phyloP scores from a whole-genome alignment of 2,797 vertebrate species.

The Urocyon cinereoargenteus region DNA sequence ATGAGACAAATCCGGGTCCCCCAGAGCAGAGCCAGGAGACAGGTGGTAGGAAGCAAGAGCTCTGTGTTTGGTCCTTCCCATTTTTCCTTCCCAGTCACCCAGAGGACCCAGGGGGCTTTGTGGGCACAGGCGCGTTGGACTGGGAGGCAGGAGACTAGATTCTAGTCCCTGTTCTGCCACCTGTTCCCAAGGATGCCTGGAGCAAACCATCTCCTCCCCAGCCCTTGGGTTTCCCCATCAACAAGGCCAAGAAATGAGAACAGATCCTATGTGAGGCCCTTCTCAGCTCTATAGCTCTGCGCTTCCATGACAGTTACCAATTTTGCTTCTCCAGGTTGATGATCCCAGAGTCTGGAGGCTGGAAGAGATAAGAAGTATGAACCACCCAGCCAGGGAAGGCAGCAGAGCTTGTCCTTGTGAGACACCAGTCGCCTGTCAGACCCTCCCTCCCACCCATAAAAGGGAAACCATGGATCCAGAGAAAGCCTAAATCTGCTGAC shows the following conservation, averaged over 20 bases:
- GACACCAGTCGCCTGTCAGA: neutral
- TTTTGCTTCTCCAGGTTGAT: neutral
- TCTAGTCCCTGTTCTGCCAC: neutral
- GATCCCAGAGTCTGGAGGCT: neutral
- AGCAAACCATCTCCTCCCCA: neutral
- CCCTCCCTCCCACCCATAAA: too few species aligned
- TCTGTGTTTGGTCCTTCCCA: neutral
- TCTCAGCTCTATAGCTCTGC: neutral
- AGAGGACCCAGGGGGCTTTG: neutral
- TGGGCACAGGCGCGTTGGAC: rapidly evolving
- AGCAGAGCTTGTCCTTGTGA: rapidly evolving
- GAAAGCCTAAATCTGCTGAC: neutral
- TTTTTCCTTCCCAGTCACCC: neutral
- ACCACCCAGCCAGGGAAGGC: neutral
- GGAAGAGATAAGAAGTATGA: conserved; percentile 63
- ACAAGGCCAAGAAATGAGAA: neutral
- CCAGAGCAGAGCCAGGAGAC: neutral
- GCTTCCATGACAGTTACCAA: conserved; percentile 11
- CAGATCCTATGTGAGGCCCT: neutral
- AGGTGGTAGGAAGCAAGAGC: neutral
- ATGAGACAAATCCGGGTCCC: neutral
- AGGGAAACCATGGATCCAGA: neutral
- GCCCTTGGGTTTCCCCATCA: neutral
- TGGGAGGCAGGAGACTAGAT: neutral
- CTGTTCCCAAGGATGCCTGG: neutral